A percentile compares a stretch with the other conserved stretches of the same genome.
Conservation (phyloP, 2,113 vertebrate genomes). For the Anarrhichthys ocellatus region DNA sequence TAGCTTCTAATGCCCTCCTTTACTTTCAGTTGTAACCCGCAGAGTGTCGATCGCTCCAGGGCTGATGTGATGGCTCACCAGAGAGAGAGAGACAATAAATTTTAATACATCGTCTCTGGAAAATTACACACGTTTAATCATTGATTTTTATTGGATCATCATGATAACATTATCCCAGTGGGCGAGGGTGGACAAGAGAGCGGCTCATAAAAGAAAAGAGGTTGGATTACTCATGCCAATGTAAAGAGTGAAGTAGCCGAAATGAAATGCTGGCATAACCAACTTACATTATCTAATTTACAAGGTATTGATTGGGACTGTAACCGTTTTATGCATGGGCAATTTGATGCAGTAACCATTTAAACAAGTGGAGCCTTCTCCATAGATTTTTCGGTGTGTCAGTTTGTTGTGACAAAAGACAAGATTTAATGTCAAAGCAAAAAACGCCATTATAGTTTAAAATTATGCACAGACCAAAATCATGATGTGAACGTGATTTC, state of each 20-base stretch:
- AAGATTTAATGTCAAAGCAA: background rate
- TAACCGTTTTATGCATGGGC: constrained; percentile 13
- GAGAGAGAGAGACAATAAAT: constrained; percentile 73
- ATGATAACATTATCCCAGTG: constrained; percentile 69
- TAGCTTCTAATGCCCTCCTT: constrained; percentile 83
- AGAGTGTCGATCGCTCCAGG: constrained; percentile 63
- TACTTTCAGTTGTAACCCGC: constrained; percentile 81
- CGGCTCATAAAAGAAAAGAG: constrained; percentile 58
- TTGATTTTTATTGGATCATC: constrained; percentile 75
- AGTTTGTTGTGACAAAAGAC: background rate
- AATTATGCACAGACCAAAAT: background rate
- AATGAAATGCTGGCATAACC: constrained; percentile 39
- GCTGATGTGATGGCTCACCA: constrained; percentile 54
- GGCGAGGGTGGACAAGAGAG: constrained; percentile 29
- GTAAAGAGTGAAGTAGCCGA: constrained; percentile 57
- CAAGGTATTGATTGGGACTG: constrained; percentile 46
- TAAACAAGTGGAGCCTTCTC: constrained; percentile 15
- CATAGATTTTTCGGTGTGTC: background rate
- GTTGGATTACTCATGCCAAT: constrained; percentile 66
- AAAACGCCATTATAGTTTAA: background rate
- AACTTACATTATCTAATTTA: constrained; percentile 38
- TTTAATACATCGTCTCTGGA: constrained; percentile 79
- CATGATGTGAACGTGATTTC: background rate
- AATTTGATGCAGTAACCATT: constrained; percentile 27
- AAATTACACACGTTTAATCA: constrained; percentile 84